Conservation (phyloP, 2,888 invertebrate genomes). For the Bembecia ichneumoniformis region DNA sequence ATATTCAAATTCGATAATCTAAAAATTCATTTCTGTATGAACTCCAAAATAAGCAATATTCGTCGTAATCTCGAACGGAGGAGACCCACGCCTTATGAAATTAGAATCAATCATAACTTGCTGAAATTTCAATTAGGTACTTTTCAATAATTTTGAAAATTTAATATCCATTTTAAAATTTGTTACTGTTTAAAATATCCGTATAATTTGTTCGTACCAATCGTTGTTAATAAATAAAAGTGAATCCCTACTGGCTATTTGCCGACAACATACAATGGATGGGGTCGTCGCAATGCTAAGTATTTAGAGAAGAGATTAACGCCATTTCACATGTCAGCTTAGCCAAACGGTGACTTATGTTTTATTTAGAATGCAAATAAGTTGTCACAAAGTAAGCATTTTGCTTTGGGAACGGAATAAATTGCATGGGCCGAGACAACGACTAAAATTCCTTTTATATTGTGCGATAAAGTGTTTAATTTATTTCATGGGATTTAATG, state of each 20-base stretch:
- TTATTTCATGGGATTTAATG: too few species aligned
- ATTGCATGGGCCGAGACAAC: slow-evolving; percentile 1
- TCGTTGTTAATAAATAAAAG: slow-evolving; percentile 1
- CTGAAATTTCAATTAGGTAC: too few species aligned
- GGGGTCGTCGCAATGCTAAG: slow-evolving; percentile 24
- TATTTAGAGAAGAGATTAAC: slow-evolving; percentile 53
- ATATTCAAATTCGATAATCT: too few species aligned
- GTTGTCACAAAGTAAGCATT: neutral
- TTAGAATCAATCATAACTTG: too few species aligned
- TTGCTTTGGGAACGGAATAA: neutral
- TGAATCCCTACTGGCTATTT: slow-evolving; percentile 21
- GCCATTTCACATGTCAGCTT: slow-evolving; percentile 55
- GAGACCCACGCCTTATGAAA: too few species aligned
- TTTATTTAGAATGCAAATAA: slow-evolving; percentile 34
- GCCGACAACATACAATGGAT: slow-evolving; percentile 19
- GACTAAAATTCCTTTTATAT: neutral
- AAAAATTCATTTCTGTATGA: too few species aligned
- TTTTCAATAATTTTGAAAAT: too few species aligned
- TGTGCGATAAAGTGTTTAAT: too few species aligned
- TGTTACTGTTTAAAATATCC: too few species aligned
- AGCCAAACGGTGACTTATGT: slow-evolving; percentile 34
- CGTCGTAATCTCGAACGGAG: too few species aligned
- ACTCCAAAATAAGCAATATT: too few species aligned
- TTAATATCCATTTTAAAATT: too few species aligned
- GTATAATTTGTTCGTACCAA: neutral